Evolutionary conservation across 1,140 invertebrate species (phyloP).

Genomic region (Anoplophora glabripennis): DNA sequence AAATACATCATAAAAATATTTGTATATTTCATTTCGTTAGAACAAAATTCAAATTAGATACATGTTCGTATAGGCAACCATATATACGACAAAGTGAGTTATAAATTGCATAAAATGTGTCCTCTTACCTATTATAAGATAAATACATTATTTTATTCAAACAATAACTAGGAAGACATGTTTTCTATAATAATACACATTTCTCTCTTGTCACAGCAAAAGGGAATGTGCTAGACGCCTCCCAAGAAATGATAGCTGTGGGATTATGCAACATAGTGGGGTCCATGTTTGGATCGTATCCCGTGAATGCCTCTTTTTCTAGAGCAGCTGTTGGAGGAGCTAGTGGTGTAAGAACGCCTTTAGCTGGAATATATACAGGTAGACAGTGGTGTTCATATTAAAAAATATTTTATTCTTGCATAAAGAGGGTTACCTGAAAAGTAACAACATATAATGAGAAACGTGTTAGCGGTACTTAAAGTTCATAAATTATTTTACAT

Average conservation of each 20-base stretch:
- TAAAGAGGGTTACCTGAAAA: not conserved
- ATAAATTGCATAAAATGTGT: too few species aligned
- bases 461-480: too few species aligned
- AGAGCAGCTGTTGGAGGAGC: conserved; percentile 73
- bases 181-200: not conserved
- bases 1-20: not conserved
- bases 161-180: not conserved
- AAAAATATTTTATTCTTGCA: conserved; percentile 51
- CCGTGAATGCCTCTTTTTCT: conserved; percentile 69
- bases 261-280: conserved; percentile 69
- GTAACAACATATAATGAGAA: not conserved
- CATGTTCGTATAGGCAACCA: too few species aligned
- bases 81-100: too few species aligned
- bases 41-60: too few species aligned
- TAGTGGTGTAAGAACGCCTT: conserved; percentile 70
- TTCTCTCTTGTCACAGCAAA: conserved; percentile 45
- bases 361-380: conserved; percentile 67
- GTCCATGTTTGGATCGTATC: conserved; percentile 70
- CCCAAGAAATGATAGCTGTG: conserved; percentile 67
- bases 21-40: too few species aligned
- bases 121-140: too few species aligned
- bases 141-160: too few species aligned
- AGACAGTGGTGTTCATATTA: conserved; percentile 41
- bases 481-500: too few species aligned
- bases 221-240: conserved; percentile 57